These are phyloP conservation scores for Galaxea fascicularis DNA, from an alignment of 92 coral and sea anemone genomes.

Conservation along the genomic window DNA sequence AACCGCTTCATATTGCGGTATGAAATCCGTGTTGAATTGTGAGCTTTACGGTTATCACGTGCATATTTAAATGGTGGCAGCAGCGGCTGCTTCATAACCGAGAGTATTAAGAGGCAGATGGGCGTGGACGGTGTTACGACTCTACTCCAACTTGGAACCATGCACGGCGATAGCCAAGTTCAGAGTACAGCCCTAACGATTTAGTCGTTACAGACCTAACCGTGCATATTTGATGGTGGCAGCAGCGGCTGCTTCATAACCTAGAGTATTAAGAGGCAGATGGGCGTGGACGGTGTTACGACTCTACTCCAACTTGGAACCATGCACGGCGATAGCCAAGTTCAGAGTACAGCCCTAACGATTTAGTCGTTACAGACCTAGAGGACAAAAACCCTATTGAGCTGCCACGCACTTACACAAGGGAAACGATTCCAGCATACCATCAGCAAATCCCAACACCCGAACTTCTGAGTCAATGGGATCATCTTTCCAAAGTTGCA, in stretches of 20 bases:
- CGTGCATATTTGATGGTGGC: too few relatives aligned
- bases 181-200: slow-evolving; percentile 50
- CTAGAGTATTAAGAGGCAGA: slow-evolving; percentile 29
- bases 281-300: too few relatives aligned
- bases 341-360: slow-evolving; percentile 47
- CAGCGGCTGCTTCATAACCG: slow-evolving; percentile 47
- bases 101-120: slow-evolving; percentile 29
- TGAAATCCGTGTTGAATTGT: too few relatives aligned
- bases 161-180: slow-evolving; percentile 71
- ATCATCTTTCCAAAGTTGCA: background rate
- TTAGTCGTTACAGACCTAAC: too few relatives aligned
- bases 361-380: slow-evolving; percentile 45
- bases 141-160: too few relatives aligned
- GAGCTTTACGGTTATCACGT: too few relatives aligned
- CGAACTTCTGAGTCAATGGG: slow-evolving; percentile 11
- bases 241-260: slow-evolving; percentile 54
- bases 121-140: too few relatives aligned
- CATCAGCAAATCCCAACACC: slow-evolving; percentile 59
- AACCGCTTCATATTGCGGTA: too few relatives aligned
- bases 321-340: slow-evolving; percentile 47
- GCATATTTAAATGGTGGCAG: too few relatives aligned
- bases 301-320: too few relatives aligned
- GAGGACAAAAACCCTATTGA: slow-evolving; percentile 48
- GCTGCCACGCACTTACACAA: slow-evolving; percentile 45
- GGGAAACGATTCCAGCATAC: slow-evolving; percentile 36